These are phyloP conservation scores for Eulithis testata DNA, from an alignment of 2,888 invertebrate genomes.

Conservation along the genomic window DNA sequence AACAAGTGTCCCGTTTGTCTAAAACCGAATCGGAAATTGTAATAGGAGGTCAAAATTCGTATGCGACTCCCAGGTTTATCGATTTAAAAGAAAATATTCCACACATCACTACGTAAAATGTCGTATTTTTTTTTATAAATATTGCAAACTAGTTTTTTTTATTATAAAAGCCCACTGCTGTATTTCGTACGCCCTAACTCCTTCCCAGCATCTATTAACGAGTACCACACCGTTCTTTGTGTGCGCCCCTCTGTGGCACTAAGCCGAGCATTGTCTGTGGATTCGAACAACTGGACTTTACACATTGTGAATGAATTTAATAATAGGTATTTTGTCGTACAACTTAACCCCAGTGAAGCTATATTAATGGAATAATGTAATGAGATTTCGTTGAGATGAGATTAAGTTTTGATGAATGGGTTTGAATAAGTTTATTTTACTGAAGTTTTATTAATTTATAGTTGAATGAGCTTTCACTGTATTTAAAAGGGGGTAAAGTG, in stretches of 20 bases:
- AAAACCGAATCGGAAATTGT: too few relatives aligned
- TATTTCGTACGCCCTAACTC: not conserved
- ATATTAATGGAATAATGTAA: conserved; percentile 31
- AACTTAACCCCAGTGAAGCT: conserved; percentile 28
- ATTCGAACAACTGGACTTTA: conserved; percentile 41
- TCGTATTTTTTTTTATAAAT: too few relatives aligned
- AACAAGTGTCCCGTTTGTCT: too few relatives aligned
- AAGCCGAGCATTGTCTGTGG: conserved; percentile 40
- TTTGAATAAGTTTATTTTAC: not conserved
- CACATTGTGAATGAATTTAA: conserved; percentile 41
- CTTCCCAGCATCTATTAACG: conserved; percentile 27
- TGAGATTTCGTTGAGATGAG: conserved; percentile 21
- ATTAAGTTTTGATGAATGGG: conserved; percentile 16
- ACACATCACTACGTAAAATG: too few relatives aligned
- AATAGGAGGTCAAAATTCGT: too few relatives aligned
- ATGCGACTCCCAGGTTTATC: too few relatives aligned
- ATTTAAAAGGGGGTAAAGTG: too few relatives aligned
- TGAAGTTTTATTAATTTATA: too few relatives aligned
- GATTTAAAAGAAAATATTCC: too few relatives aligned
- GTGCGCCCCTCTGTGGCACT: conserved; percentile 28
- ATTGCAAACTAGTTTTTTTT: too few relatives aligned
- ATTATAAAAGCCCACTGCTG: too few relatives aligned
- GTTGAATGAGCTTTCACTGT: too few relatives aligned
- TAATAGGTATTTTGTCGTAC: conserved; percentile 39
- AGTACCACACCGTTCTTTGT: conserved; percentile 30